A percentile compares a stretch with the other conserved stretches of the same genome.
phyloP scores from a whole-genome alignment of 2,797 vertebrate species.

The Cacajao melanocephalus region DNA sequence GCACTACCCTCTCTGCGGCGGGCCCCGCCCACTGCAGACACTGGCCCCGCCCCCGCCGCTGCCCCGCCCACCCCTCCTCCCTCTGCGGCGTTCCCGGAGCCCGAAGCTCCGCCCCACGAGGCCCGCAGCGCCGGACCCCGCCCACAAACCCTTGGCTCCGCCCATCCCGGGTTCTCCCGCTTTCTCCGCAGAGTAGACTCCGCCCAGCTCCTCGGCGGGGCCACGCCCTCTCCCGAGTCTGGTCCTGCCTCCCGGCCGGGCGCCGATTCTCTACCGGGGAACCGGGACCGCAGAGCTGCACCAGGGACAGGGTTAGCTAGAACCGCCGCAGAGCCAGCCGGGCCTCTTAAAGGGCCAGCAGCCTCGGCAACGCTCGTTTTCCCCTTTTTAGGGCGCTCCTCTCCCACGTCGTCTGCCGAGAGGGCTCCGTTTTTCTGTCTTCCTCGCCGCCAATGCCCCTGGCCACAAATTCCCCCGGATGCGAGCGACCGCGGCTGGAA shows the following conservation, averaged over 20 bases:
- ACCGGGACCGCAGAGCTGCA: slow-evolving; percentile 15
- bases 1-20: slow-evolving; percentile 64
- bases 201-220: background rate
- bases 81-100: background rate
- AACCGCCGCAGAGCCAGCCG: slow-evolving; percentile 46
- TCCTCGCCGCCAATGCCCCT: background rate
- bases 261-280: background rate
- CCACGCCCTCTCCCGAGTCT: background rate
- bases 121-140: background rate
- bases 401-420: background rate
- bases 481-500: background rate
- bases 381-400: background rate
- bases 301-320: background rate
- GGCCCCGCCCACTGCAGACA: slow-evolving; percentile 70
- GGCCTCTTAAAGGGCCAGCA: slow-evolving; percentile 67
- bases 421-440: background rate
- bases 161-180: background rate
- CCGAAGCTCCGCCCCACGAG: background rate
- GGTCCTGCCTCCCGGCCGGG: background rate
- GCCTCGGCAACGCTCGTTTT: background rate
- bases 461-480: background rate
- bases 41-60: background rate
- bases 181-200: background rate
- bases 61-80: background rate
- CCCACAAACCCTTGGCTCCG: background rate